These are phyloP conservation scores for Fistularia tabacaria DNA, from an alignment of 2,797 vertebrate species.

Conservation along the genomic window DNA sequence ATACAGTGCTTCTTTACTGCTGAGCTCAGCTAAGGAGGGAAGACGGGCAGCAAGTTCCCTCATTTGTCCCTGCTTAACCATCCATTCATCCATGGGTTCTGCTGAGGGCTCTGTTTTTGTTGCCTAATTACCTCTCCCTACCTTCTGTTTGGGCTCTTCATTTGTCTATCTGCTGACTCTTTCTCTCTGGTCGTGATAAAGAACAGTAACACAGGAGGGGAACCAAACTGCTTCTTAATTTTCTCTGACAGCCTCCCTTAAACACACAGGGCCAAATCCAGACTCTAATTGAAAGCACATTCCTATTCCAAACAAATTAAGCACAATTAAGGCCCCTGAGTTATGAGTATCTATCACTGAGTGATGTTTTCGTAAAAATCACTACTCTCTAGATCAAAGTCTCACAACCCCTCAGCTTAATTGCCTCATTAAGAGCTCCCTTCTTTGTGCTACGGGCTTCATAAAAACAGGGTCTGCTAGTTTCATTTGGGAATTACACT, in stretches of 20 bases:
- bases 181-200: constrained; percentile 85
- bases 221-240: constrained; percentile 97
- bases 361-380: constrained; percentile 99
- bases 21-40: constrained; percentile 7
- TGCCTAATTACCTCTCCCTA: constrained; percentile 83
- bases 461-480: constrained; percentile 87
- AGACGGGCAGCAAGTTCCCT: constrained; percentile 16
- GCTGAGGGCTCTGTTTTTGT: constrained; percentile 72
- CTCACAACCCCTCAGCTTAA: constrained; percentile 89
- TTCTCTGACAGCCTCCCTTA: constrained; percentile 96
- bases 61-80: constrained; percentile 31
- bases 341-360: constrained; percentile 99
- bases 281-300: constrained; percentile 99
- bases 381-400: constrained; percentile 98
- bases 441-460: constrained; percentile 85
- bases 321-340: constrained; percentile 99
- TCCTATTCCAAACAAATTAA: constrained; percentile 99
- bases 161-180: constrained; percentile 46
- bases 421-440: constrained; percentile 96
- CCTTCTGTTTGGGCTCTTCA: constrained; percentile 81
- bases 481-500: constrained; percentile 96
- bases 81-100: constrained; percentile 46
- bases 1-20: constrained; percentile 4
- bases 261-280: constrained; percentile 88
- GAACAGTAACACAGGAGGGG: constrained; percentile 86